Percentiles rank a stretch among this genome's conserved stretches.
Evolutionary conservation across 2,888 invertebrate species (phyloP).

Genomic region (Erebia epiphron): DNA sequence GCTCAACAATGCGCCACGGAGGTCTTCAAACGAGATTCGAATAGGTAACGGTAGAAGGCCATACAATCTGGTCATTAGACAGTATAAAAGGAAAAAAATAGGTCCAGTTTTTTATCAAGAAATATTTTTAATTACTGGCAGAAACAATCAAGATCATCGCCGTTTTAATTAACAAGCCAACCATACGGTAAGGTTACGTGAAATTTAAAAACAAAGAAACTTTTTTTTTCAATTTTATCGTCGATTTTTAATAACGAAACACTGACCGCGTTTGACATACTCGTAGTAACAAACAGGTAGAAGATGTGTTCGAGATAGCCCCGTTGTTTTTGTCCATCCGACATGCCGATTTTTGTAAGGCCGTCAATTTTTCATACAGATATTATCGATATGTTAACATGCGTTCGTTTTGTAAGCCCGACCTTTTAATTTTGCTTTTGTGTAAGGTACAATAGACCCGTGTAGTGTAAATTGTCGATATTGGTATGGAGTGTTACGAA

Average conservation of each 20-base stretch:
- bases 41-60: too few relatives aligned
- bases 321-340: constrained; percentile 53
- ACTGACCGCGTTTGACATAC: constrained; percentile 41
- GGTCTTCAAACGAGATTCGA: too few relatives aligned
- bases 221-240: neutral
- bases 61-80: too few relatives aligned
- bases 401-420: constrained; percentile 55
- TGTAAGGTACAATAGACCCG: constrained; percentile 26
- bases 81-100: too few relatives aligned
- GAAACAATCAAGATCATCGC: neutral
- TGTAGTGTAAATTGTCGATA: constrained; percentile 16
- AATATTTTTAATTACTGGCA: too few relatives aligned
- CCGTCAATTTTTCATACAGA: constrained; percentile 65
- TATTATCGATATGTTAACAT: constrained; percentile 57
- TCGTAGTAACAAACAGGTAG: constrained; percentile 57
- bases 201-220: neutral
- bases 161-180: neutral
- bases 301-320: constrained; percentile 53
- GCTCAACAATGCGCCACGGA: too few relatives aligned
- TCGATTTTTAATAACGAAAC: constrained; percentile 10
- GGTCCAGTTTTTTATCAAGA: neutral
- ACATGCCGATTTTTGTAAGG: constrained; percentile 64
- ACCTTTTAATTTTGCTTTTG: constrained; percentile 29
- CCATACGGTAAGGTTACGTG: neutral
- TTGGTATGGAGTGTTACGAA: constrained; percentile 7